phyloP scores from a whole-genome alignment of 2,888 invertebrate species.

The Apamea crenata region DNA sequence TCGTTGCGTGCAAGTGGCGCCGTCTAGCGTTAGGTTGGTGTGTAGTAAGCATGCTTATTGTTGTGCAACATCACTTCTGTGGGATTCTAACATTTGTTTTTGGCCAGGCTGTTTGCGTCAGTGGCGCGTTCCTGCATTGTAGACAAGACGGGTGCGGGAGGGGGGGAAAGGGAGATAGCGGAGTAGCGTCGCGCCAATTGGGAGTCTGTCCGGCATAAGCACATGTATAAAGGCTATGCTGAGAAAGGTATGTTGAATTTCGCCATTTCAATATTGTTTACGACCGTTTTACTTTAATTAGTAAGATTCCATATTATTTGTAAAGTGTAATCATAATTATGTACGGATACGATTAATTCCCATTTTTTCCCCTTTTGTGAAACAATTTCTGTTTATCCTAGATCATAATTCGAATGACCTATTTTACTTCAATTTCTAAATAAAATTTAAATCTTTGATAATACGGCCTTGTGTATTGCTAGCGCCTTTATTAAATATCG shows the following conservation, averaged over 20 bases:
- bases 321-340: no score
- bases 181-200: slow-evolving; percentile 91
- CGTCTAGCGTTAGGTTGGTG: slow-evolving; percentile 34
- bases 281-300: background rate
- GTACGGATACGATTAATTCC: background rate
- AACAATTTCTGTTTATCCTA: background rate
- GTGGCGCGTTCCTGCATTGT: slow-evolving; percentile 99
- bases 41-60: slow-evolving; percentile 50
- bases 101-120: slow-evolving; percentile 96
- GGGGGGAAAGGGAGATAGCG: slow-evolving; percentile 92
- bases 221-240: slow-evolving; percentile 77
- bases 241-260: slow-evolving; percentile 75
- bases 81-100: slow-evolving; percentile 47
- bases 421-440: background rate
- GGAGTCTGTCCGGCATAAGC: slow-evolving; percentile 84
- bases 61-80: slow-evolving; percentile 41
- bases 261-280: background rate
- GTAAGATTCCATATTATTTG: background rate
- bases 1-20: slow-evolving; percentile 32
- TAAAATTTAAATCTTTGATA: background rate
- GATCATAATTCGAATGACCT: background rate
- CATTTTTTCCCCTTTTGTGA: background rate
- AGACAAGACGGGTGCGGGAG: slow-evolving; percentile 93
- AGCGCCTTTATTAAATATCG: background rate
- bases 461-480: background rate